Evolutionary conservation across 2,113 vertebrate genomes (phyloP).

Genomic region (Micronycteris hirsuta): DNA sequence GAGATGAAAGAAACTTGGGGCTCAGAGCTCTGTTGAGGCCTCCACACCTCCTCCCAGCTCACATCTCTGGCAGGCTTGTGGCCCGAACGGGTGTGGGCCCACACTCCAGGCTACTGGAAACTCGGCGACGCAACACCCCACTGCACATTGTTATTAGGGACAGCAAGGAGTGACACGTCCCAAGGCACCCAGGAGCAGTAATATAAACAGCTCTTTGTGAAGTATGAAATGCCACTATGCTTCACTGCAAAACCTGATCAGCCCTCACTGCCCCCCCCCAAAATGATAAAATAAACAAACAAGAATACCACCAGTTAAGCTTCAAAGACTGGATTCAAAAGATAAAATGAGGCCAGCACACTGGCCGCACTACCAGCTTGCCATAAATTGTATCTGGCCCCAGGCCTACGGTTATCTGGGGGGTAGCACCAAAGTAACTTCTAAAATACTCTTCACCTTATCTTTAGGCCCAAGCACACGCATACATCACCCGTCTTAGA

Average conservation of each 20-base stretch:
- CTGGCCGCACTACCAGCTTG: conserved; percentile 31
- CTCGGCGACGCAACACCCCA: neutral
- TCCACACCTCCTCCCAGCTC: neutral
- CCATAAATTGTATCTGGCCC: conserved; percentile 63
- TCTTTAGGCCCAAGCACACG: conserved; percentile 56
- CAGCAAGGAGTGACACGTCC: neutral
- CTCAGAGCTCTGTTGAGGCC: neutral
- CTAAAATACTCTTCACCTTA: conserved; percentile 68
- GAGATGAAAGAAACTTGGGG: conserved; percentile 17
- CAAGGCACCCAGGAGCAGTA: neutral
- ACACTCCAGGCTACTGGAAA: neutral
- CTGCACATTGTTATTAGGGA: neutral
- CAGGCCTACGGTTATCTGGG: conserved; percentile 56
- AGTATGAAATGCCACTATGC: neutral
- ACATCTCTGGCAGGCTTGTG: neutral
- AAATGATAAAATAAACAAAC: conserved; percentile 34
- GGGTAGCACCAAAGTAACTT: conserved; percentile 64
- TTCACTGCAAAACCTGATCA: neutral
- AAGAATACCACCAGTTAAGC: conserved; percentile 42
- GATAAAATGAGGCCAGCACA: conserved; percentile 53
- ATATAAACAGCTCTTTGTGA: neutral
- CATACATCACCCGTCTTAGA: conserved; percentile 45
- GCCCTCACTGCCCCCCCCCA: neutral
- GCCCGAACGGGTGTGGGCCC: neutral
- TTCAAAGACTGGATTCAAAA: conserved; percentile 30